Evolutionary conservation across 1,140 invertebrate species (phyloP).

Genomic region (Drosophila truncata): DNA sequence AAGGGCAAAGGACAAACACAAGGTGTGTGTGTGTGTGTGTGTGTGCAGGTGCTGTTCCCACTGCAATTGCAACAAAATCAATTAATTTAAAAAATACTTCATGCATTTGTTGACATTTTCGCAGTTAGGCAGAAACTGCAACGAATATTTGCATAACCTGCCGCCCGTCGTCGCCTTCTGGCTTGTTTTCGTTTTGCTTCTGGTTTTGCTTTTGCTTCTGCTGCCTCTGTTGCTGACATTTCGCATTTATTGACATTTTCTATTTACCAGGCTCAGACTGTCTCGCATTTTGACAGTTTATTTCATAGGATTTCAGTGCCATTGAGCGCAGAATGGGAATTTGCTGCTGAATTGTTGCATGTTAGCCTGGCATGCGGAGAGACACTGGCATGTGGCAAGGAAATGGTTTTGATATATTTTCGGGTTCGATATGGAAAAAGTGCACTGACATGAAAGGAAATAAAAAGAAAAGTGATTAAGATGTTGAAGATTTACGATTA

Average conservation of each 20-base stretch:
- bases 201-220: constrained; percentile 9
- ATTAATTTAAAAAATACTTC: constrained; percentile 75
- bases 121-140: constrained; percentile 28
- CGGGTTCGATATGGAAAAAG: constrained; percentile 22
- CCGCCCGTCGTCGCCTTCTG: constrained; percentile 1
- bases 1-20: constrained; percentile 31
- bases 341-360: constrained; percentile 59
- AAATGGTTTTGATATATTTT: constrained; percentile 30
- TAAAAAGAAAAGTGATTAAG: neutral
- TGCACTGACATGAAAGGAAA: constrained; percentile 3
- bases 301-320: constrained; percentile 50
- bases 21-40: constrained; percentile 1
- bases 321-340: constrained; percentile 30
- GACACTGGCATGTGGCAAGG: constrained; percentile 62
- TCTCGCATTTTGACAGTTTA: constrained; percentile 65
- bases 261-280: constrained; percentile 62
- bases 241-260: constrained; percentile 71
- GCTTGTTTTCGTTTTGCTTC: constrained; percentile 19
- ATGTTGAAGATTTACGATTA: neutral
- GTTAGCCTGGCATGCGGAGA: constrained; percentile 34
- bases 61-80: constrained; percentile 74
- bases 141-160: constrained; percentile 70
- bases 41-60: neutral
- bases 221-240: constrained; percentile 23
- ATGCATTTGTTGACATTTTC: constrained; percentile 58